These are phyloP conservation scores for Peromyscus californicus DNA, from an alignment of 2,113 vertebrate species.

Conservation along the genomic window DNA sequence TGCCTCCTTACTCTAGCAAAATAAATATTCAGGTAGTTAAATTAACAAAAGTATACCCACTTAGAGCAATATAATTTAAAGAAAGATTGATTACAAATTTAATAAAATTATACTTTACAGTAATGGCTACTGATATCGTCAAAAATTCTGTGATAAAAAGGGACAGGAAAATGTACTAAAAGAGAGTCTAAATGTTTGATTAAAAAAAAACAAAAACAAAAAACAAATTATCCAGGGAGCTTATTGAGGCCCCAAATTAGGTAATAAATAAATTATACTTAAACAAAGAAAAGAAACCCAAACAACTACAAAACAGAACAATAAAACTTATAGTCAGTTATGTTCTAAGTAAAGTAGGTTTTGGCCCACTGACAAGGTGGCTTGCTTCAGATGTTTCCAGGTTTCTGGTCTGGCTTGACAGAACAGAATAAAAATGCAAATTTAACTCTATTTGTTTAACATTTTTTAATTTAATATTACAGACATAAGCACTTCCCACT, in stretches of 20 bases:
- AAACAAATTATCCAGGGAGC: conserved; percentile 60
- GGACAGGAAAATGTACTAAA: conserved; percentile 69
- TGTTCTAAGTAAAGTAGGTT: conserved; percentile 74
- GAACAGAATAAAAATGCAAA: conserved; percentile 57
- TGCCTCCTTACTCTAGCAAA: conserved; percentile 86
- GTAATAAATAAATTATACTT: conserved; percentile 80
- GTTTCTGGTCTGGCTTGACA: conserved; percentile 85
- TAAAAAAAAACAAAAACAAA: conserved; percentile 61
- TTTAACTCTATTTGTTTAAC: conserved; percentile 40
- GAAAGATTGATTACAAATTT: conserved; percentile 83
- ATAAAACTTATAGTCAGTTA: conserved; percentile 78
- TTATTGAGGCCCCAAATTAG: conserved; percentile 82
- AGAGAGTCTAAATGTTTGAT: conserved; percentile 74
- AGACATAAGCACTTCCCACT: background rate
- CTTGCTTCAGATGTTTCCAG: conserved; percentile 72
- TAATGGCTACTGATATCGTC: conserved; percentile 78
- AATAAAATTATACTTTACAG: conserved; percentile 85
- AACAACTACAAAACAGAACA: conserved; percentile 73
- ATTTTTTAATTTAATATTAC: conserved; percentile 38
- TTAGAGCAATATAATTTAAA: conserved; percentile 83
- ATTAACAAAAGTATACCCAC: conserved; percentile 86
- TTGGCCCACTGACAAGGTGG: conserved; percentile 79
- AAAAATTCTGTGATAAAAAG: conserved; percentile 74
- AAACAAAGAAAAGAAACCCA: conserved; percentile 76
- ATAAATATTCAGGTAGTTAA: conserved; percentile 90